Conservation (phyloP, 2,888 invertebrate genomes). For the Drosophila affinis region DNA sequence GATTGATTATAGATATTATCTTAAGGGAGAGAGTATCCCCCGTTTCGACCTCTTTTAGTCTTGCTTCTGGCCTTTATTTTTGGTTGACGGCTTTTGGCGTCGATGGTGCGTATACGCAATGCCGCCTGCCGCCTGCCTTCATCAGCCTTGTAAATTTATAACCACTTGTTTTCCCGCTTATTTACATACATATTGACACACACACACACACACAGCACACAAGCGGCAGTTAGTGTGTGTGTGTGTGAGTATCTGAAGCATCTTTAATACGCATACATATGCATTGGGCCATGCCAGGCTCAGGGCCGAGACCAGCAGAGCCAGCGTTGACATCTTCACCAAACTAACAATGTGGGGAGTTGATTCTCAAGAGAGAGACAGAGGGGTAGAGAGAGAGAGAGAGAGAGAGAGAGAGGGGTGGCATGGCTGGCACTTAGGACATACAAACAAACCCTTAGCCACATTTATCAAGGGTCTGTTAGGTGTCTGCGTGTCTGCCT, state of each 20-base stretch:
- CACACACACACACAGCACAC: constrained; percentile 40
- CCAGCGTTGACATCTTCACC: constrained; percentile 52
- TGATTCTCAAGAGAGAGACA: neutral
- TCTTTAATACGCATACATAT: constrained; percentile 58
- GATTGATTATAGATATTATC: too few species aligned
- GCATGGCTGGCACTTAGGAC: constrained; percentile 37
- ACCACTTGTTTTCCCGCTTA: constrained; percentile 77
- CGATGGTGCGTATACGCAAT: constrained; percentile 68
- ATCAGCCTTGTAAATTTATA: constrained; percentile 73
- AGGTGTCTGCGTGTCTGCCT: constrained; percentile 44
- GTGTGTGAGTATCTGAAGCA: constrained; percentile 50
- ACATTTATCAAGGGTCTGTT: constrained; percentile 56
- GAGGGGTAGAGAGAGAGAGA: constrained; percentile 18
- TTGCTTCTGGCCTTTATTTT: constrained; percentile 57
- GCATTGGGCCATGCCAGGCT: constrained; percentile 49
- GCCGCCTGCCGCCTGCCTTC: constrained; percentile 35
- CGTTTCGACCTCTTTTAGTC: neutral
- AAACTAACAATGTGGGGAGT: constrained; percentile 62
- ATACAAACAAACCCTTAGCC: constrained; percentile 44
- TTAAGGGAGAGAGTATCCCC: neutral
- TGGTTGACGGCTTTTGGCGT: constrained; percentile 66
- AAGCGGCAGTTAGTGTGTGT: constrained; percentile 49
- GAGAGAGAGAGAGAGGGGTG: constrained; percentile 10
- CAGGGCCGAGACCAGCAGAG: constrained; percentile 15
- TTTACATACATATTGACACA: constrained; percentile 78